Evolutionary conservation across 2,113 vertebrate genomes (phyloP).

Genomic region (Garra rufa): DNA sequence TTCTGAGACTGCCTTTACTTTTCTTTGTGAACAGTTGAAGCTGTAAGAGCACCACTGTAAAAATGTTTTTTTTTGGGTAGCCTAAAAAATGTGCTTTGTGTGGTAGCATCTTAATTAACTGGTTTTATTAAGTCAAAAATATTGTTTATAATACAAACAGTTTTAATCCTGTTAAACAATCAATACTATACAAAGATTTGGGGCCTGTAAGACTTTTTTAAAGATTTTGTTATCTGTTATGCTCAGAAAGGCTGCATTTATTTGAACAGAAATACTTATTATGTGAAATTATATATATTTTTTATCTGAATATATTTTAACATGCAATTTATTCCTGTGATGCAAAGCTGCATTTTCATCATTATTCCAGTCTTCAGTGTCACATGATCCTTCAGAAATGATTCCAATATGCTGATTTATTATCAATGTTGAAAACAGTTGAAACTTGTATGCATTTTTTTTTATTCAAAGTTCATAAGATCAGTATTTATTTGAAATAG

Average conservation of each 20-base stretch:
- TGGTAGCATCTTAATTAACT: neutral
- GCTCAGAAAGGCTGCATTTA: neutral
- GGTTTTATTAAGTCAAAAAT: neutral
- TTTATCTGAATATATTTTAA: neutral
- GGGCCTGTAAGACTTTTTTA: neutral
- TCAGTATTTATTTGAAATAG: neutral
- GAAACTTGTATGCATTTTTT: neutral
- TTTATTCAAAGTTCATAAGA: neutral
- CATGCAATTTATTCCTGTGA: neutral
- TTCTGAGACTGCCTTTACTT: neutral
- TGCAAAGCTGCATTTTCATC: neutral
- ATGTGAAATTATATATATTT: neutral
- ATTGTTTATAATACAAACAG: neutral
- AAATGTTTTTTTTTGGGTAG: neutral
- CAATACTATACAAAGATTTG: neutral
- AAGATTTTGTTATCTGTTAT: neutral
- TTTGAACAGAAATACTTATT: neutral
- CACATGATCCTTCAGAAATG: no score
- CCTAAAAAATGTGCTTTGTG: neutral
- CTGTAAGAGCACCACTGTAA: neutral
- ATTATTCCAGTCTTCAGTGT: no score
- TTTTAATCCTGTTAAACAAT: neutral
- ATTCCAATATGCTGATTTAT: no score
- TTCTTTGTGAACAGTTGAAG: neutral
- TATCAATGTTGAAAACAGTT: no score